These are phyloP conservation scores for Onchidella celtica DNA, from an alignment of 2,888 invertebrate species.

Conservation along the genomic window DNA sequence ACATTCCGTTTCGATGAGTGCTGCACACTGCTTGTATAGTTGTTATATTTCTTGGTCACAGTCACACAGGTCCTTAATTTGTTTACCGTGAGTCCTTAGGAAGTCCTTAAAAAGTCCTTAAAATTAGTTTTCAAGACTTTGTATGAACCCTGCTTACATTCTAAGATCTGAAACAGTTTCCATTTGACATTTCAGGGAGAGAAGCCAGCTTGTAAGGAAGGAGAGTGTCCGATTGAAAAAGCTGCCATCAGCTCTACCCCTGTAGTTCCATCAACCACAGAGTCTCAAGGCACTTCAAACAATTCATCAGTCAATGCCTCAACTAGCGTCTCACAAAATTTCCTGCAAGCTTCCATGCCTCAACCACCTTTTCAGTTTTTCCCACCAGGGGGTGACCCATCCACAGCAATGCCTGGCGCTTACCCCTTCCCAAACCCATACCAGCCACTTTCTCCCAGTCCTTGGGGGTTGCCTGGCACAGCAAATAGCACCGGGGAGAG, in stretches of 20 bases:
- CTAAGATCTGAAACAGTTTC: no score
- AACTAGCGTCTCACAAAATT: no score
- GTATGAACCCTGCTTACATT: no score
- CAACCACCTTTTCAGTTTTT: not conserved
- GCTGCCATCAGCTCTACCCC: constrained; percentile 5
- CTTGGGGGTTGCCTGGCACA: constrained; percentile 11
- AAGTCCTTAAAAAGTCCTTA: no score
- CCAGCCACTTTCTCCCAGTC: not conserved
- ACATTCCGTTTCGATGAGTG: no score
- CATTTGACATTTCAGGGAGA: constrained; percentile 49
- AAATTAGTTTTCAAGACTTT: no score
- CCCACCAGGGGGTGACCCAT: not conserved
- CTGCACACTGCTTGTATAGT: no score
- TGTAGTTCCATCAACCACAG: not conserved
- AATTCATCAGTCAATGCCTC: not conserved
- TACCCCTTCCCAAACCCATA: not conserved
- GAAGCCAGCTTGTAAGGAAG: constrained; percentile 33
- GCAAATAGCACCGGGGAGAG: not conserved
- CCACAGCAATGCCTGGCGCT: not conserved
- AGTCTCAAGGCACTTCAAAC: not conserved
- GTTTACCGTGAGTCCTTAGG: no score
- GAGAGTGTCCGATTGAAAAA: constrained; percentile 5
- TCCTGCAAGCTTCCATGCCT: no score
- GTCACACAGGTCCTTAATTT: no score
- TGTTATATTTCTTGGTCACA: no score